Conservation (phyloP, 2,888 invertebrate species). For the Odontocerum albicorne region DNA sequence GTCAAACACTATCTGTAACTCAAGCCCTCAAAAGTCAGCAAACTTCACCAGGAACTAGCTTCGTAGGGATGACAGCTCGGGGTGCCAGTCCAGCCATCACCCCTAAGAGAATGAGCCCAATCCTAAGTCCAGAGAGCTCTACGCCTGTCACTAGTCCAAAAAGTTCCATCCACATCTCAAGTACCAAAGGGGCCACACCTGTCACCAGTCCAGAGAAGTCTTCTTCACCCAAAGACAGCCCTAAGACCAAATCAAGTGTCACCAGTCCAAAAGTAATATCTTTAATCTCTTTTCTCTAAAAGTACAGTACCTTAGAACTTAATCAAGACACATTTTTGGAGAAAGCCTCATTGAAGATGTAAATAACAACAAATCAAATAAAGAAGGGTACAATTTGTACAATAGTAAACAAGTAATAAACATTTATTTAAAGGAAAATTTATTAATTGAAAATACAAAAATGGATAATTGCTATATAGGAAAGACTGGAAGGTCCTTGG, state of each 20-base stretch:
- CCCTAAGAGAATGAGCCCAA: conserved; percentile 12
- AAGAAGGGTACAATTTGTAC: too few species aligned
- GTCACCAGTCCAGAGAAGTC: conserved; percentile 9
- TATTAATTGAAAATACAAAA: too few species aligned
- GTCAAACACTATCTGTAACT: conserved; percentile 22
- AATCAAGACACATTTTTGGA: too few species aligned
- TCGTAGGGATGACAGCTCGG: neutral
- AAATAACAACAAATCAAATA: too few species aligned
- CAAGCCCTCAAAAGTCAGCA: conserved; percentile 24
- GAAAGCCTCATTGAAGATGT: too few species aligned
- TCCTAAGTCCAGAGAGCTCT: conserved; percentile 23
- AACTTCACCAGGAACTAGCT: conserved; percentile 27
- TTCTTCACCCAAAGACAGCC: conserved; percentile 2
- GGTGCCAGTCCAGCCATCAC: conserved; percentile 12
- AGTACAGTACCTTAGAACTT: neutral
- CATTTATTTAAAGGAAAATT: too few species aligned
- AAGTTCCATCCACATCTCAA: conserved; percentile 15
- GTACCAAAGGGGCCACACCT: conserved; percentile 7
- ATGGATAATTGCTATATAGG: too few species aligned
- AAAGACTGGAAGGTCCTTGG: too few species aligned
- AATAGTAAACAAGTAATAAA: too few species aligned
- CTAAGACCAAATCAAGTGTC: conserved; percentile 1
- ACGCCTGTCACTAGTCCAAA: conserved; percentile 29
- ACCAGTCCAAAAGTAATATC: neutral
- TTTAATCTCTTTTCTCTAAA: neutral